Evolutionary conservation across 2,888 invertebrate species (phyloP), one percentile per base, ranked within the genome.

Genomic region (Dryobotodes eremita): DNA sequence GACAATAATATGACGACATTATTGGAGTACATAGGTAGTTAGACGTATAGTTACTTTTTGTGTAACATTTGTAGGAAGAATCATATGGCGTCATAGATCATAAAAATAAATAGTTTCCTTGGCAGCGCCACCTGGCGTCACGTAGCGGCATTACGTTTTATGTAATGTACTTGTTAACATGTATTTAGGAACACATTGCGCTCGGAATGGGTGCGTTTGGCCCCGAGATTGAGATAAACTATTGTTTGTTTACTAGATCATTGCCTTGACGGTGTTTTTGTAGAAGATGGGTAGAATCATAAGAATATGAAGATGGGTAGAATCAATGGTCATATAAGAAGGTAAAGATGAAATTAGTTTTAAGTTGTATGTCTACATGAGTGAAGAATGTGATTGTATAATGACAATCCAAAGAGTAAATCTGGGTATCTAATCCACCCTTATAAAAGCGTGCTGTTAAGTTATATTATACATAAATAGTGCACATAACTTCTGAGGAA

Each of bases 201-300:
- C 73, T 46, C 71, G 69, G 81, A 79, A 87, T 87, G 79, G 81
- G 65, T 65, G 83, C 79, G 71, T 74, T 76, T 74, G 84, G 83
- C 84, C 86, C 74, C 74, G 83, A 86, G 83, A 85, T 85, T 83
- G 79, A 86, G 84, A 85, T 83, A 86, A 86, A 85, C 82, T 73
- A 69, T 74, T 83, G 83, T 79, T 83, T 86, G 86, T 85, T 85
- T 83, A 82, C 83, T 82, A 65, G 42, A 64, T 69, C 53, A 66
- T 76, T 48, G 46, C 78, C 83, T 79, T 85, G 79, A 46, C 46
- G 55, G 46, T 66, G 26, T 66, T 55, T 73, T 75, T 59, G 7
- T 23, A 73, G 31, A 31, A 36, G 36, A 42, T 75, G 20, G 17
- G 23, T 53, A 13, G 31, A 57, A 42, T n/a, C n/a, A n/a, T n/a